These are phyloP conservation scores for Urocynchramus pylzowi DNA, from an alignment of 2,113 vertebrate species.

Conservation along the genomic window DNA sequence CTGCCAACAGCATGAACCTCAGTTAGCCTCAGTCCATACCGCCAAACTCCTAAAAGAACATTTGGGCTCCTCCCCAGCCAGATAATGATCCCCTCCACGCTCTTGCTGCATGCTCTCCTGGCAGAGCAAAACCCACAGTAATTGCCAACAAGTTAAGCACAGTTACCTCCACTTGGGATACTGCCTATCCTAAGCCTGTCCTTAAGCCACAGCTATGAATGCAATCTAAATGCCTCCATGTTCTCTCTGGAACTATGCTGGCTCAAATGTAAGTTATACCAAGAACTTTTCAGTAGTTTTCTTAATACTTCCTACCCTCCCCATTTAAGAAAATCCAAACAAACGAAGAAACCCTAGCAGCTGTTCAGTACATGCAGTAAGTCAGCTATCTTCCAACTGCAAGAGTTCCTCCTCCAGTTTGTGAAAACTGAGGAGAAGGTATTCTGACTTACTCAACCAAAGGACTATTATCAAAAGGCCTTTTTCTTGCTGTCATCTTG, in stretches of 20 bases:
- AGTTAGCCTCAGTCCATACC: background rate
- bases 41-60: background rate
- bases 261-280: background rate
- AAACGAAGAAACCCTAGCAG: background rate
- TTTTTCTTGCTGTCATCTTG: background rate
- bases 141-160: background rate
- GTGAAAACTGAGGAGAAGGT: background rate
- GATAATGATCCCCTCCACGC: fast-evolving
- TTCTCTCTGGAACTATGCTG: background rate
- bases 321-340: background rate
- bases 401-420: fast-evolving
- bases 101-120: background rate
- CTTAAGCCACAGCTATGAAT: background rate
- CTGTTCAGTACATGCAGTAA: background rate
- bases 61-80: background rate
- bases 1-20: background rate
- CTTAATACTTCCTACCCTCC: background rate
- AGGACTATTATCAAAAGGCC: background rate
- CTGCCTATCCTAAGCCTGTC: background rate
- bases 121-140: background rate
- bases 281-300: background rate
- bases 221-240: background rate
- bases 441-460: background rate
- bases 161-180: background rate
- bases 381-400: background rate